phyloP scores from a whole-genome alignment of 2,113 vertebrate genomes.

The Ammodytes marinus region DNA sequence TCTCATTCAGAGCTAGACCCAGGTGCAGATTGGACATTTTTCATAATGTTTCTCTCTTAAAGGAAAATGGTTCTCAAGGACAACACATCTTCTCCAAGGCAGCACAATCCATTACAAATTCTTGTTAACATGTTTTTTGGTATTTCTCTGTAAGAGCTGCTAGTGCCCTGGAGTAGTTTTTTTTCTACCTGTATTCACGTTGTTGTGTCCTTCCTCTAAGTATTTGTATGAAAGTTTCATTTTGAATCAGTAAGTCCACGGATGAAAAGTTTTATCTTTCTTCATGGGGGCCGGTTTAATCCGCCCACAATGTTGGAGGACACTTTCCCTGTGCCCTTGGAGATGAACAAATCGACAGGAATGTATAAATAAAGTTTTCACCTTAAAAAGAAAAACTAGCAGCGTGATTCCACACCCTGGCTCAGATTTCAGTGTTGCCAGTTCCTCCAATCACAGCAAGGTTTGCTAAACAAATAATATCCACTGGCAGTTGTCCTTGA shows the following conservation, averaged over 20 bases:
- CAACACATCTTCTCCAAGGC: too few species aligned
- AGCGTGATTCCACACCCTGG: slow-evolving; percentile 28
- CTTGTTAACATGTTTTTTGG: neutral
- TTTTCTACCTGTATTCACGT: neutral
- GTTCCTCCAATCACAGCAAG: slow-evolving; percentile 40
- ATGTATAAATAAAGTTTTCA: slow-evolving; percentile 13
- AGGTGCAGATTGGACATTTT: neutral
- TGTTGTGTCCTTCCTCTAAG: slow-evolving; percentile 17
- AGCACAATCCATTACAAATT: neutral
- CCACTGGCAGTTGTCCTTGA: slow-evolving; percentile 61
- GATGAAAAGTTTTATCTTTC: slow-evolving; percentile 33
- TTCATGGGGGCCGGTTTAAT: slow-evolving; percentile 38
- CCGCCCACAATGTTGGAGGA: slow-evolving; percentile 34
- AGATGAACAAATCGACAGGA: slow-evolving; percentile 14
- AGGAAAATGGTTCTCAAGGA: neutral
- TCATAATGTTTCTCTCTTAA: neutral
- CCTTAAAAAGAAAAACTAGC: slow-evolving; percentile 13
- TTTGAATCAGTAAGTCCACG: slow-evolving; percentile 21
- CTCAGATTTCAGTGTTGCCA: slow-evolving; percentile 13
- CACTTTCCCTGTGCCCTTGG: slow-evolving; percentile 27
- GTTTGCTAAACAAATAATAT: slow-evolving; percentile 49
- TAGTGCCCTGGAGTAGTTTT: neutral
- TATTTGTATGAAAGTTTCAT: slow-evolving; percentile 3
- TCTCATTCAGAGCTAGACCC: neutral
- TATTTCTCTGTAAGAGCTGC: neutral